phyloP scores from a whole-genome alignment of 1,140 invertebrate genomes.

The Macrobrachium nipponense region DNA sequence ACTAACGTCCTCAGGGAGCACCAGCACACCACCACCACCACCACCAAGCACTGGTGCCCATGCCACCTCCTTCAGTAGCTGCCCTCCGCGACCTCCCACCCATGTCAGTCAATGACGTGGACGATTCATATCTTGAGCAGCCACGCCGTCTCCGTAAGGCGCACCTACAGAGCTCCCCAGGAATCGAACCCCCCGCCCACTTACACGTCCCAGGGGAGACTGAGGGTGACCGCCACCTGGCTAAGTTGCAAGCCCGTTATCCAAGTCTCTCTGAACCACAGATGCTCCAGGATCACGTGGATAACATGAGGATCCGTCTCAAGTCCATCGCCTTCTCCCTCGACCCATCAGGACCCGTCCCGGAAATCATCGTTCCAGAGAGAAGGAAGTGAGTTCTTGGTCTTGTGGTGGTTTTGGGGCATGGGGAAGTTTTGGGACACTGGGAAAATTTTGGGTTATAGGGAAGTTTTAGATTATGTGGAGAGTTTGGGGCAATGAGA shows the following conservation, averaged over 20 bases:
- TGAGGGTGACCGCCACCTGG: conserved; percentile 53
- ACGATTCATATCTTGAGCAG: conserved; percentile 25
- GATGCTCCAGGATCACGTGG: conserved; percentile 64
- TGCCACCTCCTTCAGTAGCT: background rate
- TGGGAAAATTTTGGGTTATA: too few relatives aligned
- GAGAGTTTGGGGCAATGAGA: too few relatives aligned
- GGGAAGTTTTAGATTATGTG: too few relatives aligned
- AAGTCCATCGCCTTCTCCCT: conserved; percentile 63
- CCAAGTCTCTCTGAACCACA: conserved; percentile 63
- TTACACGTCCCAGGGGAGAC: conserved; percentile 32
- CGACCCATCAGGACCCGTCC: conserved; percentile 62
- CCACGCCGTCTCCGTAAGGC: background rate
- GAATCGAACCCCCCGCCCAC: conserved; percentile 19
- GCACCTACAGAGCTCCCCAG: conserved; percentile 12
- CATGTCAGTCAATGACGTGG: conserved; percentile 24
- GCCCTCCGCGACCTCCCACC: conserved; percentile 15
- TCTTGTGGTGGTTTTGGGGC: too few relatives aligned
- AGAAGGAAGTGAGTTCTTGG: conserved; percentile 21
- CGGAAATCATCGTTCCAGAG: conserved; percentile 62
- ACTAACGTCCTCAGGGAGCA: conserved; percentile 46
- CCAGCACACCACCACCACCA: background rate
- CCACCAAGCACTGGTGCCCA: background rate
- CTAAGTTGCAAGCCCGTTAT: conserved; percentile 56
- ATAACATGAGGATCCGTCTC: conserved; percentile 63
- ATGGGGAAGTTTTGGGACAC: too few relatives aligned